Base-by-base conservation (phyloP, 2,797 vertebrate genomes). In the Pseudomugil gertrudae region DNA sequence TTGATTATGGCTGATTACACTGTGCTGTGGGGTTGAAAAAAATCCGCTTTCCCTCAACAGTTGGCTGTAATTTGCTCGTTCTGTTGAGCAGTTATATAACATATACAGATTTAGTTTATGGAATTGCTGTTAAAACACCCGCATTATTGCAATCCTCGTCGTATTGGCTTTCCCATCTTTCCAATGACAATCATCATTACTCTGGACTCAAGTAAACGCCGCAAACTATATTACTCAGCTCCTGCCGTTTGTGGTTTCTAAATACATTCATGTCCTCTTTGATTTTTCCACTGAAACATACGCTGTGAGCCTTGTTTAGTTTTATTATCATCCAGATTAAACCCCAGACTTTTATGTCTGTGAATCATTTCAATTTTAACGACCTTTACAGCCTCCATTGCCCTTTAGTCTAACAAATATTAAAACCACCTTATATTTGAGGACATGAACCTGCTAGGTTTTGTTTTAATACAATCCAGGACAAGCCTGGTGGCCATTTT, bases 1-100 rank as follows among this genome's bases (percentile, higher is more conserved):
- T 61, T 88, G 85, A 89, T 90, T 89, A 76, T 53, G 36, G 73
- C 65, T 91, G 80, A 90, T 90, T 89, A 77, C 59, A 11, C 63
- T 58, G 58, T 55, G 30, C 56, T 54, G 62, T 50, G 33, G 14
- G 29, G 38, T 52, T 64, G 29, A 1, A 45, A 35, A 60, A 68
- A 72, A 56, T 0, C 2, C 26, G 38, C 57, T 79, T 79, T 73
- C 48, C 56, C 27, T 55, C 26, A 45, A 63, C 47, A 72, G 62
- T 83, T 77, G 59, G 15, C 53, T 51, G 19, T 7, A 68, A 84
- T 78, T 80, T 66, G 29, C 54, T 62, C 17, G 2, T 51, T 69
- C 57, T 67, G 4, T 53, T 74, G 29, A 55, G 63, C 57, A 53
- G 65, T 77, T 82, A 51, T 51, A 35, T 69, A 74, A 65, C 75